Conservation (phyloP, 2,888 invertebrate genomes). For the Hirtodrosophila alboralis region DNA sequence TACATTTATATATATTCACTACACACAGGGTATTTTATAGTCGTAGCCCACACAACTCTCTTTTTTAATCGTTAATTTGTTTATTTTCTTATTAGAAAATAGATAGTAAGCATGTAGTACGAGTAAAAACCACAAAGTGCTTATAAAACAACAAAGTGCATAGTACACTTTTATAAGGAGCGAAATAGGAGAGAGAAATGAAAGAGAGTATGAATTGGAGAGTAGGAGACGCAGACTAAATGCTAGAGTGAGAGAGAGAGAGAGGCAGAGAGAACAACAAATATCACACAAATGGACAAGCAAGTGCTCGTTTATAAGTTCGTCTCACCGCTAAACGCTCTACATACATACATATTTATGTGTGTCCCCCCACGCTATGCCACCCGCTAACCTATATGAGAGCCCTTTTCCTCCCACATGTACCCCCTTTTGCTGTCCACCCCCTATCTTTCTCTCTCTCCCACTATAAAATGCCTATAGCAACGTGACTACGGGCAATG, state of each 20-base stretch:
- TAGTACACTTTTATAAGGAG: conserved; percentile 55
- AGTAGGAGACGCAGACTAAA: not conserved
- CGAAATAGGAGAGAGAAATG: too few relatives aligned
- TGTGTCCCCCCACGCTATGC: too few relatives aligned
- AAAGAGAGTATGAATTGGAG: not conserved
- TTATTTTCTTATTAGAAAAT: conserved; percentile 63
- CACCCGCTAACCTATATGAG: too few relatives aligned
- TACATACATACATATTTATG: too few relatives aligned
- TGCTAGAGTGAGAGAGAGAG: conserved; percentile 5
- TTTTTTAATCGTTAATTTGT: conserved; percentile 56
- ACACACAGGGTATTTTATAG: conserved; percentile 18
- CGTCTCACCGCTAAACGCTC: too few relatives aligned
- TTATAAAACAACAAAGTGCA: conserved; percentile 47
- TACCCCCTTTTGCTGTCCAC: conserved; percentile 12
- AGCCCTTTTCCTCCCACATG: too few relatives aligned
- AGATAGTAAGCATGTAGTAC: conserved; percentile 56
- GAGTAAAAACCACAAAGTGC: conserved; percentile 7
- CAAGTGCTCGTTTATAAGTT: conserved; percentile 34
- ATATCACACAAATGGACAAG: conserved; percentile 6
- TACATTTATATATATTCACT: too few relatives aligned
- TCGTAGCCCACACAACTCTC: not conserved
- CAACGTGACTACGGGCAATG: conserved; percentile 31
- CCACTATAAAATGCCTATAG: conserved; percentile 4
- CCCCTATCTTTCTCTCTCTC: conserved; percentile 5
- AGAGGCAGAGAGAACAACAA: not conserved